A percentile compares a stretch with the other conserved stretches of the same genome.
Conservation (phyloP, 2,113 vertebrate species). For the Oryzias melastigma region DNA sequence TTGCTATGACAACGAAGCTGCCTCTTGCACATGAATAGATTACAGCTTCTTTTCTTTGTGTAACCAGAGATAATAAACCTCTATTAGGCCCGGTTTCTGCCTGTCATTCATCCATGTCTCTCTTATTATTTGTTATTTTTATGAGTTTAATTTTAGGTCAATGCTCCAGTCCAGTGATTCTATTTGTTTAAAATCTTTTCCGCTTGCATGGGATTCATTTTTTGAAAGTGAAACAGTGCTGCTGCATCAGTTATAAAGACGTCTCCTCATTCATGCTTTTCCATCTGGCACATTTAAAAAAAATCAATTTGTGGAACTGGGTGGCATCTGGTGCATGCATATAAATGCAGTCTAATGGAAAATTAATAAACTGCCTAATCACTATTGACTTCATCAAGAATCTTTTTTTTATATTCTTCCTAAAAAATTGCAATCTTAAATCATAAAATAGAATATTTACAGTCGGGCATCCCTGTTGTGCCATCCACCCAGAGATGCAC, state of each 20-base stretch:
- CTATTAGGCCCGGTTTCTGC: slow-evolving; percentile 17
- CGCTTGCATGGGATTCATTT: no score
- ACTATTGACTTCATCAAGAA: neutral
- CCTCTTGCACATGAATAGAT: slow-evolving; percentile 54
- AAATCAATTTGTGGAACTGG: neutral
- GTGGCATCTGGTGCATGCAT: neutral
- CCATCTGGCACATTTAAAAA: neutral
- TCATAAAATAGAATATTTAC: slow-evolving; percentile 5
- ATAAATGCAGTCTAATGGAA: neutral
- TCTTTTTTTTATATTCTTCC: no score
- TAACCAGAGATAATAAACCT: slow-evolving; percentile 42
- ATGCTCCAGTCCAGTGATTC: neutral
- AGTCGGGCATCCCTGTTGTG: neutral
- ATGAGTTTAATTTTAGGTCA: neutral
- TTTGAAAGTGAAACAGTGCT: no score
- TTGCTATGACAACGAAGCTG: slow-evolving; percentile 61
- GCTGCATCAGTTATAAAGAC: neutral
- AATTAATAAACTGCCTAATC: neutral
- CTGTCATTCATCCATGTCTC: slow-evolving; percentile 22
- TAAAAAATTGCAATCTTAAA: neutral
- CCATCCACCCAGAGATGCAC: neutral
- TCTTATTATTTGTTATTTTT: neutral
- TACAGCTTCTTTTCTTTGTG: slow-evolving; percentile 43
- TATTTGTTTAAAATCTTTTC: no score
- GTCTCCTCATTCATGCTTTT: neutral